phyloP scores from a whole-genome alignment of 2,113 vertebrate species.

The Gymnorhina tibicen region DNA sequence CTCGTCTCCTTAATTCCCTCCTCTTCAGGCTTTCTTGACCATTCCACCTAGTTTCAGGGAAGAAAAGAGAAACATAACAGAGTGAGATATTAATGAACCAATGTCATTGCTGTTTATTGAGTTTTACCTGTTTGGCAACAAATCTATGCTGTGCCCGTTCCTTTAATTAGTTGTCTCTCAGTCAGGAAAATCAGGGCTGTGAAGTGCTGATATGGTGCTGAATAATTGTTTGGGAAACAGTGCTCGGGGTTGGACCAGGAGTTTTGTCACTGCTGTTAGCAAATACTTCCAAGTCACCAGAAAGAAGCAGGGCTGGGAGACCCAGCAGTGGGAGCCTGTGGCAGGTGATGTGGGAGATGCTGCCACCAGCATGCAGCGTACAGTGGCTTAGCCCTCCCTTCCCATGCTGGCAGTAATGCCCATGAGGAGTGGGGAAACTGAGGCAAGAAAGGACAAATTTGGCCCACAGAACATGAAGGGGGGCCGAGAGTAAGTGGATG shows the following conservation, averaged over 20 bases:
- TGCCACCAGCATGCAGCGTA: background rate
- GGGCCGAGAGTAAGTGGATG: background rate
- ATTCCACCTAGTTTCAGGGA: background rate
- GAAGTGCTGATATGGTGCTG: slow-evolving; percentile 13
- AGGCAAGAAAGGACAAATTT: background rate
- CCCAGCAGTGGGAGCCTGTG: background rate
- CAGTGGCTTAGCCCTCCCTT: background rate
- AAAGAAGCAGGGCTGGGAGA: background rate
- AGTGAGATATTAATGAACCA: background rate
- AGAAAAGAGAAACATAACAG: background rate
- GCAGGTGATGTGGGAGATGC: background rate
- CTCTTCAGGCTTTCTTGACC: background rate
- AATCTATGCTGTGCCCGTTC: background rate
- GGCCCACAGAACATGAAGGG: background rate
- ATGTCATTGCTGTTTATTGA: background rate
- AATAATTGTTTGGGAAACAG: slow-evolving; percentile 29
- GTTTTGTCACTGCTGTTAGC: background rate
- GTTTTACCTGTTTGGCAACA: slow-evolving; percentile 7
- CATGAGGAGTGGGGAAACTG: background rate
- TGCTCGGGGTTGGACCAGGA: background rate
- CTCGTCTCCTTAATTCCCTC: background rate
- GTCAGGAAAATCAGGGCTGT: slow-evolving; percentile 11
- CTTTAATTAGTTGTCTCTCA: slow-evolving; percentile 51
- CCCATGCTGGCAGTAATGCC: background rate
- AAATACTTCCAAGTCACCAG: background rate